Percentiles rank a stretch among this genome's conserved stretches.
phyloP scores from a whole-genome alignment of 2,113 vertebrate species.

The Syngnathoides biaculeatus region DNA sequence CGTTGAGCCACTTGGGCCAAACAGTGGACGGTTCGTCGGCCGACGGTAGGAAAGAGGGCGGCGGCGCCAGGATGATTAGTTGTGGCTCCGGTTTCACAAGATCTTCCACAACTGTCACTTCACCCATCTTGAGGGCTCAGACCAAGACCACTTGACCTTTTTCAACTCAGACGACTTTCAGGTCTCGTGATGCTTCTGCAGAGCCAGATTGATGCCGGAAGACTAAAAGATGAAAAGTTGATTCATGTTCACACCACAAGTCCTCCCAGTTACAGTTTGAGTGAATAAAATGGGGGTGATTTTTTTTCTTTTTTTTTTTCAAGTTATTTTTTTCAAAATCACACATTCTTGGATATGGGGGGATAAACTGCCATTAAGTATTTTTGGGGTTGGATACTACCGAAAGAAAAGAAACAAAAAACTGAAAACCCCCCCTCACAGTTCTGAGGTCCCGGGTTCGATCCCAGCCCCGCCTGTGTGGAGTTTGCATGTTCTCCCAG shows the following conservation, averaged over 20 bases:
- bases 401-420: too few species aligned
- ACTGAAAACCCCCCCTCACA: too few species aligned
- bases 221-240: background rate
- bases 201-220: background rate
- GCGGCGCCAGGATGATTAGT: constrained; percentile 54
- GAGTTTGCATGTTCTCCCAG: too few species aligned
- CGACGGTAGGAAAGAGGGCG: constrained; percentile 44
- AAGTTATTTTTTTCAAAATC: background rate
- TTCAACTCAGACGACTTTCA: background rate
- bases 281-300: background rate
- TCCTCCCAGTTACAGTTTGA: background rate
- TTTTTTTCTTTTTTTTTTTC: too few species aligned
- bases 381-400: too few species aligned
- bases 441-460: too few species aligned
- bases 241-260: background rate
- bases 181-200: constrained; percentile 14
- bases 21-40: constrained; percentile 30
- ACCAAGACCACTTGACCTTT: background rate
- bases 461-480: too few species aligned
- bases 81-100: constrained; percentile 44
- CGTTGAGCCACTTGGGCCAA: constrained; percentile 55
- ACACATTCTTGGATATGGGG: too few species aligned
- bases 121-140: constrained; percentile 31
- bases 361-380: too few species aligned
- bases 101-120: constrained; percentile 27